A percentile compares a stretch with the other conserved stretches of the same genome.
Conservation (phyloP, 2,113 vertebrate species). For the Probosciger aterrimus region DNA sequence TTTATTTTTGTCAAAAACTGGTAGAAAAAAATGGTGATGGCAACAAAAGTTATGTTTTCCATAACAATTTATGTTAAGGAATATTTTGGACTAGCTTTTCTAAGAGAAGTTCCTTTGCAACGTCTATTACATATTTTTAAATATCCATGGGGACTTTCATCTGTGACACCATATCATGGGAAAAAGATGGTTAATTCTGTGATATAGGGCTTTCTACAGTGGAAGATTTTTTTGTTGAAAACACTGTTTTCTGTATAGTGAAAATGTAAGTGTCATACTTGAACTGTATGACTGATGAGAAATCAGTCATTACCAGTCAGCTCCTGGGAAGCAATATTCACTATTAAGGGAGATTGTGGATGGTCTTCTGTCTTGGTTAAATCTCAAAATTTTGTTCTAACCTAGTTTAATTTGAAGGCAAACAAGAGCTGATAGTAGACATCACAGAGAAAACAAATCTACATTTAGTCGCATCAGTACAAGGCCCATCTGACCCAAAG, state of each 20-base stretch:
- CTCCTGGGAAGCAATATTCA: not conserved
- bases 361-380: not conserved
- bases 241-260: not conserved
- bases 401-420: not conserved
- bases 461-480: fast-evolving
- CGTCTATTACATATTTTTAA: not conserved
- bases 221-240: not conserved
- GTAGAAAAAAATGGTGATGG: not conserved
- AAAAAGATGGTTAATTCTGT: not conserved
- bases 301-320: not conserved
- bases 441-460: not conserved
- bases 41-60: not conserved
- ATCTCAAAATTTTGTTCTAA: not conserved
- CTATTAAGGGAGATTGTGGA: not conserved
- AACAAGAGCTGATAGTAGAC: not conserved
- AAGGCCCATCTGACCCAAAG: not conserved
- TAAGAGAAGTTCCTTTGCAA: not conserved
- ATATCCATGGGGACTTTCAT: not conserved
- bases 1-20: not conserved
- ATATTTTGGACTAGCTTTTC: not conserved
- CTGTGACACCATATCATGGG: not conserved
- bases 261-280: not conserved
- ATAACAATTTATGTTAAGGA: not conserved
- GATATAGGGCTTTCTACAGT: not conserved
- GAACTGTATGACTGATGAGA: not conserved